A percentile compares a stretch with the other conserved stretches of the same genome.
Conservation (phyloP, 2,797 vertebrate species). For the Echeneis naucrates region DNA sequence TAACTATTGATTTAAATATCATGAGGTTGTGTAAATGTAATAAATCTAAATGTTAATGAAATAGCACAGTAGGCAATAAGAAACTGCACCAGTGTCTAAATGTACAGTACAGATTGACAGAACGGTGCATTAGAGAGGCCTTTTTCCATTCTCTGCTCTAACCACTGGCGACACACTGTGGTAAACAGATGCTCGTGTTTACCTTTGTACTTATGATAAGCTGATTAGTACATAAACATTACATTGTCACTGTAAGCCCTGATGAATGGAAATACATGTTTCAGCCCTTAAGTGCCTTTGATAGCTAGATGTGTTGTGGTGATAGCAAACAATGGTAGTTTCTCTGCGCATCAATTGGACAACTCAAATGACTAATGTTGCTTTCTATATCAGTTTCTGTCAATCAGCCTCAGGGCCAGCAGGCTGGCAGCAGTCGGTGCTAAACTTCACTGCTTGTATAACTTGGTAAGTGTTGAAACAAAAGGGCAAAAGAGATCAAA, state of each 20-base stretch:
- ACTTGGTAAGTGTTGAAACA: background rate
- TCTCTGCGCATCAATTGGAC: slow-evolving; percentile 4
- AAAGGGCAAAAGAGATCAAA: background rate
- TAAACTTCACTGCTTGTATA: background rate
- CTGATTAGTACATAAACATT: slow-evolving; percentile 8
- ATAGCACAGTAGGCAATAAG: background rate
- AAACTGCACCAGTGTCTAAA: background rate
- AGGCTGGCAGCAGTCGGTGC: too few species aligned
- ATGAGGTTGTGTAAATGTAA: background rate
- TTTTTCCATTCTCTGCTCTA: background rate
- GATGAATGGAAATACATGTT: slow-evolving; percentile 9
- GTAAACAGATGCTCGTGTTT: slow-evolving; percentile 13
- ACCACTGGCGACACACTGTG: background rate
- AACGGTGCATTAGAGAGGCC: background rate
- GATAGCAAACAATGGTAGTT: slow-evolving; percentile 45
- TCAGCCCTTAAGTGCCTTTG: slow-evolving; percentile 1
- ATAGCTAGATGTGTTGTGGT: slow-evolving; percentile 9
- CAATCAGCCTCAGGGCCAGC: slow-evolving; percentile 6
- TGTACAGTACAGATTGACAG: too few species aligned
- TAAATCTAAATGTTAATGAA: background rate
- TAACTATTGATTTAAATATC: background rate
- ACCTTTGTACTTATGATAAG: slow-evolving; percentile 1
- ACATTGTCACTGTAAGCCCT: background rate
- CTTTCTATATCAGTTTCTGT: slow-evolving; percentile 60
- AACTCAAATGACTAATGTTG: slow-evolving; percentile 15